Evolutionary conservation across 2,113 vertebrate genomes (phyloP), one percentile per base, ranked within the genome.

Genomic region (Melanostigma gelatinosum): DNA sequence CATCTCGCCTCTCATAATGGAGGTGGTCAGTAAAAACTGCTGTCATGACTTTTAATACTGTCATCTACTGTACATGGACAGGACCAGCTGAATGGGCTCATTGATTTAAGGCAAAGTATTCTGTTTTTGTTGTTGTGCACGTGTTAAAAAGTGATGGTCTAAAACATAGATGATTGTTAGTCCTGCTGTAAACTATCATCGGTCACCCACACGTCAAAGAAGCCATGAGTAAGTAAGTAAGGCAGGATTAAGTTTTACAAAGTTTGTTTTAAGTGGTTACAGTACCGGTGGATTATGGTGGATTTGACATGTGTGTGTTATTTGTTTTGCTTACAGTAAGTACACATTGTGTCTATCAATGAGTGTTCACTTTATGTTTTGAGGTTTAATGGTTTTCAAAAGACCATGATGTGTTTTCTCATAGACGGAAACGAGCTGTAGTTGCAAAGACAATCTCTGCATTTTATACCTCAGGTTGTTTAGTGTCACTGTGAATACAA

Each of bases 1-100:
- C 9, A 80, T 91, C 44, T 91, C 94, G 0, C 95, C 96, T 0
- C 95, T 96, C 42, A 91, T 96, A 32, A 86, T 90, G 85, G 95
- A 97, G 85, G 44, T 97, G 46, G 83, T 96, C 65, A 94, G 94
- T 90, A 92, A 91, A 72, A 74, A 79, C 46, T 27, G 57, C 9
- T 68, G 27, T 44, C 22, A 16, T 42, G 52, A 84, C 62, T 18
- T 67, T 6, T 75, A 8, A 86, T 24, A 12, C 34, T 48, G 46
- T 22, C 72, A 11, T 60, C 55, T 15, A 22, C 64, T n/a, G 27
- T 42, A 5, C n/a, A 6, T 34, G 34, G 34, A 34, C 34, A 34
- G 34, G 34, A 61, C 58, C 34, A 10, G 18, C 60, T 36, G 32
- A 38, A 22, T 38, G 60, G 11, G 34, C 57, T 40, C 20, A 6